phyloP scores from a whole-genome alignment of 2,888 invertebrate species.

The Leptinotarsa tumamoca region DNA sequence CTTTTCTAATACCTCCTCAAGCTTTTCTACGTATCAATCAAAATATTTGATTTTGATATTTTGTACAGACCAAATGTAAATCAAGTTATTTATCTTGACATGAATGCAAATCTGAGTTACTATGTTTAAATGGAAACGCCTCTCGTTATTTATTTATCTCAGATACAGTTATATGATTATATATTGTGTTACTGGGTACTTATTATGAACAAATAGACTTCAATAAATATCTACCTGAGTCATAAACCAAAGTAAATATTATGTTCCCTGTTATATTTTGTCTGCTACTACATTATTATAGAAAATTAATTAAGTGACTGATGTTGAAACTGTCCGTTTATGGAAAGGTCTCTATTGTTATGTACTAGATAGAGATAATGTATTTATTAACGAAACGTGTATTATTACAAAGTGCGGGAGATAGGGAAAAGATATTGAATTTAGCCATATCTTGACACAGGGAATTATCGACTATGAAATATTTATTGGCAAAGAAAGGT shows the following conservation, averaged over 20 bases:
- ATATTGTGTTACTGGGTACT: constrained; percentile 35
- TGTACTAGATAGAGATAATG: constrained; percentile 13
- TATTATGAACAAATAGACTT: constrained; percentile 38
- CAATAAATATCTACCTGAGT: constrained; percentile 34
- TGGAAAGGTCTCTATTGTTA: constrained; percentile 7
- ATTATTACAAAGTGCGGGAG: not conserved
- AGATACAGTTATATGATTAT: constrained; percentile 37
- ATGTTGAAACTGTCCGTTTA: constrained; percentile 33
- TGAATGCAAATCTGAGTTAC: not conserved
- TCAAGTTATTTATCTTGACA: not conserved
- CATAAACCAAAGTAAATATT: constrained; percentile 40
- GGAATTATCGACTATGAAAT: no score
- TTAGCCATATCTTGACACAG: not conserved
- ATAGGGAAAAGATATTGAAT: not conserved
- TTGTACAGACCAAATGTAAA: not conserved
- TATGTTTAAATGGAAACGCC: constrained; percentile 20
- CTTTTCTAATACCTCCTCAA: not conserved
- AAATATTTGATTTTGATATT: no score
- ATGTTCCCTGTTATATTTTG: constrained; percentile 34
- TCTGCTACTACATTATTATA: constrained; percentile 33
- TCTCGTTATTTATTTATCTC: constrained; percentile 31
- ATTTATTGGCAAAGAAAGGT: no score
- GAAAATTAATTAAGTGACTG: constrained; percentile 38
- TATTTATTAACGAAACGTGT: not conserved
- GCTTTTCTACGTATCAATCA: not conserved